A percentile compares a stretch with the other conserved stretches of the same genome.
Evolutionary conservation across 2,797 vertebrate genomes (phyloP).

Genomic region (Balearica regulorum): DNA sequence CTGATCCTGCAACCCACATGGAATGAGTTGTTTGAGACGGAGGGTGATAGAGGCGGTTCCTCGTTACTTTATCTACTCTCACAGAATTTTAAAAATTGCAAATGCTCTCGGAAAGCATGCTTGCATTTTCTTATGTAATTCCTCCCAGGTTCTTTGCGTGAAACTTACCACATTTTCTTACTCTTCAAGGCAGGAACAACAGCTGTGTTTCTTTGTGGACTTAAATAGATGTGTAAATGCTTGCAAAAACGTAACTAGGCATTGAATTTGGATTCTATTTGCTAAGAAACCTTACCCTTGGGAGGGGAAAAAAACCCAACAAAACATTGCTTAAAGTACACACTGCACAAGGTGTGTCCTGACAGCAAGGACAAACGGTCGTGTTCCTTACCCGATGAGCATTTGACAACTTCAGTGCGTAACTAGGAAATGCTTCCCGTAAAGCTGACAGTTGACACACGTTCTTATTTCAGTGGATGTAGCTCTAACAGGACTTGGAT

Average conservation of each 20-base stretch:
- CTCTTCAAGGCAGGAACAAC: background rate
- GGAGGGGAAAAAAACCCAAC: background rate
- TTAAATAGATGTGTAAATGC: background rate
- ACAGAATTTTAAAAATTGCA: background rate
- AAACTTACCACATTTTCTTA: background rate
- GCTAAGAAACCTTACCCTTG: background rate
- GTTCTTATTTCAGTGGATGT: background rate
- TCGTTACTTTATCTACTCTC: background rate
- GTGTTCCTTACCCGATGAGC: background rate
- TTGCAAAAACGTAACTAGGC: background rate
- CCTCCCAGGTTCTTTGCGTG: background rate
- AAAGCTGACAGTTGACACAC: background rate
- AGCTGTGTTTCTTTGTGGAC: background rate
- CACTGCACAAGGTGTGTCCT: background rate
- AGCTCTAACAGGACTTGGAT: background rate
- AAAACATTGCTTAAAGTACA: background rate
- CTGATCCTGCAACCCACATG: fast-evolving
- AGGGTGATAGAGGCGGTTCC: background rate
- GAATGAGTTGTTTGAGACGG: background rate
- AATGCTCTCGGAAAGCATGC: background rate
- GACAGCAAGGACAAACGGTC: background rate
- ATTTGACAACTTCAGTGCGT: background rate
- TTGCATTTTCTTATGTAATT: background rate
- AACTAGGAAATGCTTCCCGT: background rate
- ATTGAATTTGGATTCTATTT: background rate